Evolutionary conservation across 2,113 vertebrate genomes (phyloP).

Genomic region (Pygathrix nemaeus): DNA sequence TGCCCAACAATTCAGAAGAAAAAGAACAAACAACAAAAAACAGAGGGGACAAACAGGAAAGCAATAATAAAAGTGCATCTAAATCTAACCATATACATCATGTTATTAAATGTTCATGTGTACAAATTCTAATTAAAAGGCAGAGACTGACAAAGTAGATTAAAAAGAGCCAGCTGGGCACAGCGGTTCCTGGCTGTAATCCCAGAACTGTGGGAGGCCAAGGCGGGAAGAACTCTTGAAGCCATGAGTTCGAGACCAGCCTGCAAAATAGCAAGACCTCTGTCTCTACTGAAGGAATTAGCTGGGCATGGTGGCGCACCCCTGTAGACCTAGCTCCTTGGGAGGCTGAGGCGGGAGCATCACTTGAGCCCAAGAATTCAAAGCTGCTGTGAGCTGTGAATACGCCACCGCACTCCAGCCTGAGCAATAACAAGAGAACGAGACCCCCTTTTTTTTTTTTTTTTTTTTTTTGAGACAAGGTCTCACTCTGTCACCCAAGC

Average conservation of each 20-base stretch:
- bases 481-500: too few relatives aligned
- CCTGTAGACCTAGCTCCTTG: too few relatives aligned
- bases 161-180: not conserved
- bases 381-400: too few relatives aligned
- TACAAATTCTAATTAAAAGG: not conserved
- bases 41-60: not conserved
- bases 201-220: too few relatives aligned
- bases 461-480: too few relatives aligned
- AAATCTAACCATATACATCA: not conserved
- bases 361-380: too few relatives aligned
- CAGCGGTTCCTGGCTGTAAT: too few relatives aligned
- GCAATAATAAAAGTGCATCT: not conserved
- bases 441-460: too few relatives aligned
- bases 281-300: not conserved
- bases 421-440: too few relatives aligned
- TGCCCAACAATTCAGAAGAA: not conserved
- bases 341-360: too few relatives aligned
- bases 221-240: not conserved
- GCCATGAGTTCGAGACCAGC: not conserved
- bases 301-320: too few relatives aligned
- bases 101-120: not conserved
- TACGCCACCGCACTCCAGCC: too few relatives aligned
- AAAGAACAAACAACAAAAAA: not conserved
- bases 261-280: not conserved
- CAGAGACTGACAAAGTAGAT: not conserved